phyloP scores from a whole-genome alignment of 2,797 vertebrate genomes.

The Nannoperca obscura region DNA sequence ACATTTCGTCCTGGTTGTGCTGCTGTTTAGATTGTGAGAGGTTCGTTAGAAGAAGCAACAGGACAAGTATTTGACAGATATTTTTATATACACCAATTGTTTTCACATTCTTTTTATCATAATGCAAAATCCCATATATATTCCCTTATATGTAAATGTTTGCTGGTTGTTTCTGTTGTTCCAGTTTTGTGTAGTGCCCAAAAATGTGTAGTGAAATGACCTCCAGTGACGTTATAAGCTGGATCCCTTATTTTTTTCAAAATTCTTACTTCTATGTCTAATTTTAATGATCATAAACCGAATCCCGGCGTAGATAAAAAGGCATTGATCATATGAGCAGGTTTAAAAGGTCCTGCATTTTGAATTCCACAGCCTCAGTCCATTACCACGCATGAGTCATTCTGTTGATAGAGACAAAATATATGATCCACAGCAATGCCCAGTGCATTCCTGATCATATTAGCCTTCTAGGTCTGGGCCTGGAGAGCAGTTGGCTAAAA shows the following conservation, averaged over 20 bases:
- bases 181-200: neutral
- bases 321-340: conserved; percentile 32
- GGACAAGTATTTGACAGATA: conserved; percentile 5
- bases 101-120: neutral
- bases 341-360: conserved; percentile 46
- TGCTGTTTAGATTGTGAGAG: conserved; percentile 17
- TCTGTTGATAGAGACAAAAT: conserved; percentile 74
- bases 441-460: conserved; percentile 69
- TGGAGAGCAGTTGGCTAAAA: conserved; percentile 49
- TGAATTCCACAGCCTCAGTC: conserved; percentile 67
- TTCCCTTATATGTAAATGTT: neutral
- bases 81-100: neutral
- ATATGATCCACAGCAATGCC: conserved; percentile 68
- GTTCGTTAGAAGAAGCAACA: conserved; percentile 24
- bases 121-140: neutral
- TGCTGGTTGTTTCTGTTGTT: conserved; percentile 4
- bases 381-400: conserved; percentile 81
- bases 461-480: conserved; percentile 51
- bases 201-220: conserved; percentile 1
- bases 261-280: neutral
- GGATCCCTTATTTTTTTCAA: conserved; percentile 9
- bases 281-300: conserved; percentile 5
- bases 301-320: neutral
- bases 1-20: conserved; percentile 18
- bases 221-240: conserved; percentile 38